Conservation (phyloP, 2,888 invertebrate genomes). For the Cyclophora albipunctata region DNA sequence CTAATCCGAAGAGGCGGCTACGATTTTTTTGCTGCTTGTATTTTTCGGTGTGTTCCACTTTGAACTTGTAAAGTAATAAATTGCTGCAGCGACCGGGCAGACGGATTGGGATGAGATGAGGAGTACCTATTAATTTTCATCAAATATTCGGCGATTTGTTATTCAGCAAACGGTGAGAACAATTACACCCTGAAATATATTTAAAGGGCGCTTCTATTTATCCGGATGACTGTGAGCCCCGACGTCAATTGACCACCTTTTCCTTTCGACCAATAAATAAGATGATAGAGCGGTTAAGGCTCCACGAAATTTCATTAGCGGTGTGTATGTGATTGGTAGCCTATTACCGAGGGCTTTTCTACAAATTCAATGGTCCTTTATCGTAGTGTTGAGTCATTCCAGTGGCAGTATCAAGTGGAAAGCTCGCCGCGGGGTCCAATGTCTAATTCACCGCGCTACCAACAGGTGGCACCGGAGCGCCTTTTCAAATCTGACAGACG, state of each 20-base stretch:
- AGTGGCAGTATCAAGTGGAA: constrained; percentile 68
- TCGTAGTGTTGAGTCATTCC: constrained; percentile 57
- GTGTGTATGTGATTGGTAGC: constrained; percentile 3
- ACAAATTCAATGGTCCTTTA: constrained; percentile 35
- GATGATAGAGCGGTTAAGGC: neutral
- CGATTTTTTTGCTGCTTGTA: constrained; percentile 53
- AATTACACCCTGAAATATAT: no score
- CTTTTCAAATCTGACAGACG: constrained; percentile 74
- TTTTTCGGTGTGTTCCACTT: constrained; percentile 50
- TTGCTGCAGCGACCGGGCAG: neutral
- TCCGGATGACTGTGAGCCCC: no score
- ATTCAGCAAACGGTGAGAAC: no score
- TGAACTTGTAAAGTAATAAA: constrained; percentile 37
- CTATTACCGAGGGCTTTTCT: constrained; percentile 8
- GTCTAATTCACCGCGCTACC: constrained; percentile 72
- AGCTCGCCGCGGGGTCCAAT: constrained; percentile 60
- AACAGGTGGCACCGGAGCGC: constrained; percentile 71
- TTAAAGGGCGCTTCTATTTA: no score
- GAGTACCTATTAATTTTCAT: no score
- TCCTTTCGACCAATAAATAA: no score
- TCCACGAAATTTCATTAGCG: neutral
- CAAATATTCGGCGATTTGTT: no score
- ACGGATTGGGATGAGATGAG: no score
- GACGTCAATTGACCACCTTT: no score
- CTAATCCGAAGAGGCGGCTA: constrained; percentile 64